Base-by-base conservation (phyloP, 1,140 invertebrate species). In the Wiebesia pumilae region DNA sequence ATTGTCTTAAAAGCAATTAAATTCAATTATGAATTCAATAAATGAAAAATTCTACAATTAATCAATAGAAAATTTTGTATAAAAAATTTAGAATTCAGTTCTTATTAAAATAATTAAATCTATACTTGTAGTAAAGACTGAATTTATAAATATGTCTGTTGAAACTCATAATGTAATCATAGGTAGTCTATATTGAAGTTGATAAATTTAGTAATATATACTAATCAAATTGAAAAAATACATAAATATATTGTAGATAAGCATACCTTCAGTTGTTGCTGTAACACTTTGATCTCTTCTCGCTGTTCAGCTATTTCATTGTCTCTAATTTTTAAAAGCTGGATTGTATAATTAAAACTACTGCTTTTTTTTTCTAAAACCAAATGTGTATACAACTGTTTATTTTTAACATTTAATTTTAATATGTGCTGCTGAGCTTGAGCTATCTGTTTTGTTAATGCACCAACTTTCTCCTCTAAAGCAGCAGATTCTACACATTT, bases 401-500 rank as follows among this genome's bases (percentile, higher is more conserved):
- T 96, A 90, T 97, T 97, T 94, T 96, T 95, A 71, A 95, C 94
- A 93, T 98, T 97, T 69, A 97, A 91, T 91, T 97, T 96, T 93
- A 96, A 94, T 89, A 97, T 96, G 90, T 96, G 96, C 89, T 97
- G 96, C 91, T 97, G 97, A 65, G 97, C 97, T 88, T 97, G 96
- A 84, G 96, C 94, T 35, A 98, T 93, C 92, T 97, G 97, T 88
- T 96, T 96, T n/a, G 95, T 96, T 81, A 97, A 95, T 47, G 95
- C 93, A 80, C 96, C 95, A 38, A 98, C 94, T 91, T 97, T 96
- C 92, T 98, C 97, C 90, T 98, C 97, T 67, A 98, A 92, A 35
- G 96, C 96, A 0, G 97, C 97, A 24, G 97, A 97, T 92, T 98
- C 97, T 75, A 98, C 95, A 93, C 98, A 98, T 92, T 98, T 98